Evolutionary conservation across 2,113 vertebrate genomes (phyloP).

Genomic region (Channa maculata): DNA sequence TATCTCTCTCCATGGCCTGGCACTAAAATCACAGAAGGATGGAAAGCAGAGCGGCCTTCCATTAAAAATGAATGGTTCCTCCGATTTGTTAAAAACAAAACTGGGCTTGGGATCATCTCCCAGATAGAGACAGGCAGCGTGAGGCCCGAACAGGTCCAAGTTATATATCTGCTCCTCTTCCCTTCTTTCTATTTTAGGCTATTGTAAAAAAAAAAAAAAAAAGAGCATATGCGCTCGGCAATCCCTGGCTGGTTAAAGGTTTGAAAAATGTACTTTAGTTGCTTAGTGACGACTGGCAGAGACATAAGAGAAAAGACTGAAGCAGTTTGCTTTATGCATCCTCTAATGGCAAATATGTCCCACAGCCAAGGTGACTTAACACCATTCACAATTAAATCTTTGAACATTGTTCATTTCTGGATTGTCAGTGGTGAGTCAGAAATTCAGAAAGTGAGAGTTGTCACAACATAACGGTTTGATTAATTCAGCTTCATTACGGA

Average conservation of each 20-base stretch:
- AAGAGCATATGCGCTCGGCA: conserved; percentile 3
- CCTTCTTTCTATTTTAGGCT: conserved; percentile 43
- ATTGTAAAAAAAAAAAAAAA: conserved; percentile 37
- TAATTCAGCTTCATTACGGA: conserved; percentile 39
- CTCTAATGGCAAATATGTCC: conserved; percentile 16
- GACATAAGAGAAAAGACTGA: conserved; percentile 3
- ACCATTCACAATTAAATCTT: conserved; percentile 27
- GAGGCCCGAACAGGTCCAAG: conserved; percentile 39
- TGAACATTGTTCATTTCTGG: conserved; percentile 32
- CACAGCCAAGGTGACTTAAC: not conserved
- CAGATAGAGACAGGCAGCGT: conserved; percentile 40
- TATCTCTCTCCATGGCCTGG: conserved; percentile 43
- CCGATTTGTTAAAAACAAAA: conserved; percentile 48
- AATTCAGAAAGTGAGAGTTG: conserved; percentile 36
- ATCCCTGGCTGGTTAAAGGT: conserved; percentile 29
- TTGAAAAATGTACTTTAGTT: conserved; percentile 28
- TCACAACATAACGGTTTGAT: conserved; percentile 42
- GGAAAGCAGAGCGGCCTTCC: conserved; percentile 51
- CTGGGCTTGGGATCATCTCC: conserved; percentile 38
- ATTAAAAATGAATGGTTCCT: conserved; percentile 74
- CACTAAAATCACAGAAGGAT: conserved; percentile 43
- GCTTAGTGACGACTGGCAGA: conserved; percentile 49
- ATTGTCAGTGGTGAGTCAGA: conserved; percentile 11
- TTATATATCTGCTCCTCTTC: conserved; percentile 48
- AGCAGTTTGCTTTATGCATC: conserved; percentile 23